Base-by-base conservation (phyloP, 1,140 invertebrate genomes). In the Rhynchophorus ferrugineus region DNA sequence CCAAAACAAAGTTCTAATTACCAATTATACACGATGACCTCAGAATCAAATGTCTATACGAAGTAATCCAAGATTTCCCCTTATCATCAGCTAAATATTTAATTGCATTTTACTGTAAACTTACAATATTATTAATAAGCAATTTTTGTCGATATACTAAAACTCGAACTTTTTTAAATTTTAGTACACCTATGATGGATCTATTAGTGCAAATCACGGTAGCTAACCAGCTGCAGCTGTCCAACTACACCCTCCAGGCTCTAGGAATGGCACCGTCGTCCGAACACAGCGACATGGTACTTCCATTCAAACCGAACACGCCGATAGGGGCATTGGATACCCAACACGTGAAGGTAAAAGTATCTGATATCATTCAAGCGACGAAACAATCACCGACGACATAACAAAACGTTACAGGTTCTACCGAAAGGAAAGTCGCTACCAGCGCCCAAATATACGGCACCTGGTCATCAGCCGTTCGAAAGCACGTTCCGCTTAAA, bases 151-250 rank as follows among this genome's bases (percentile, higher is more conserved):
- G n/a, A n/a, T n/a, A n/a, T n/a, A n/a, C n/a, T n/a, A n/a, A n/a
- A n/a, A n/a, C n/a, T n/a, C n/a, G n/a, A 47, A 19, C 9, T 47
- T 35, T 24, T 13, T 44, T 19, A 6, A 29, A 29, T 62, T 75
- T 49, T 72, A 88, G 86, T 63, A 87, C 83, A 7, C 85, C 85
- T 21, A 87, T 90, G 84, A 84, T 88, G 81, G 87, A 89, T 67
- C 75, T 90, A 19, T 73, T 89, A 52, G 81, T 90, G 44, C 84
- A 87, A 63, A 78, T 87, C 43, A 79, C 84, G 35, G 87, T 81
- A 29, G 76, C 78, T 21, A 78, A 85, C 69, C 83, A 84, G 69
- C 74, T 89, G 44, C 78, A 79, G 57, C 83, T 86, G 7, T 81
- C 80, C 34, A 80, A 75, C 59, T 80, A 87, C 67, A 77, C 80